phyloP scores from a whole-genome alignment of 1,140 invertebrate species.

The Drosophila carrolli region DNA sequence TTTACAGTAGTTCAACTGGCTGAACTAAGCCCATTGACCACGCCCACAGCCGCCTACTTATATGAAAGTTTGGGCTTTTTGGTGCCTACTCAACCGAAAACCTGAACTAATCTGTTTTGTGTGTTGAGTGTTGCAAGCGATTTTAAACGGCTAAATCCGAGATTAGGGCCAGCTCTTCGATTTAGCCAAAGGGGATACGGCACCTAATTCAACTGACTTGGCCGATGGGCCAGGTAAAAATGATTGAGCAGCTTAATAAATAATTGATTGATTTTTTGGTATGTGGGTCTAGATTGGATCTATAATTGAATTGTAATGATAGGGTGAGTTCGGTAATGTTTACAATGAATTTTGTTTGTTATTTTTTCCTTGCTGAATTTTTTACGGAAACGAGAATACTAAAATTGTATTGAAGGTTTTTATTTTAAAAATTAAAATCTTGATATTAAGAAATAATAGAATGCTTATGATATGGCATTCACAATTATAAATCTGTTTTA shows the following conservation, averaged over 20 bases:
- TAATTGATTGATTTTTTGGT: conserved; percentile 26
- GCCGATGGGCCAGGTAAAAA: conserved; percentile 4
- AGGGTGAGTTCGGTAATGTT: background rate
- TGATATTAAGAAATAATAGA: background rate
- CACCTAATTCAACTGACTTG: background rate
- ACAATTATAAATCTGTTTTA: too few relatives aligned
- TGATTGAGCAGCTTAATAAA: conserved; percentile 23
- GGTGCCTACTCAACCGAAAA: conserved; percentile 25
- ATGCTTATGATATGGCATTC: background rate
- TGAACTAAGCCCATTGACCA: conserved; percentile 39
- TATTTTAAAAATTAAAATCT: too few relatives aligned
- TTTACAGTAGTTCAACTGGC: conserved; percentile 32
- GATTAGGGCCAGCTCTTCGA: conserved; percentile 28
- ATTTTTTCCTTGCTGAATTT: too few relatives aligned
- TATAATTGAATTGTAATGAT: conserved; percentile 40
- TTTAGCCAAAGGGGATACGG: conserved; percentile 20
- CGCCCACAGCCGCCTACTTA: conserved; percentile 31
- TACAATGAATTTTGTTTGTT: background rate
- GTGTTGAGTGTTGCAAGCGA: conserved; percentile 28
- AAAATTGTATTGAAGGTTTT: too few relatives aligned
- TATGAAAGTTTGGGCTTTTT: conserved; percentile 19
- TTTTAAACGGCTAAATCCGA: conserved; percentile 16
- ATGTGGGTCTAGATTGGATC: background rate
- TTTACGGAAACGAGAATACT: too few relatives aligned
- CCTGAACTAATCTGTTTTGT: conserved; percentile 20